Conservation (phyloP, 2,113 vertebrate genomes). For the Marmota monax region DNA sequence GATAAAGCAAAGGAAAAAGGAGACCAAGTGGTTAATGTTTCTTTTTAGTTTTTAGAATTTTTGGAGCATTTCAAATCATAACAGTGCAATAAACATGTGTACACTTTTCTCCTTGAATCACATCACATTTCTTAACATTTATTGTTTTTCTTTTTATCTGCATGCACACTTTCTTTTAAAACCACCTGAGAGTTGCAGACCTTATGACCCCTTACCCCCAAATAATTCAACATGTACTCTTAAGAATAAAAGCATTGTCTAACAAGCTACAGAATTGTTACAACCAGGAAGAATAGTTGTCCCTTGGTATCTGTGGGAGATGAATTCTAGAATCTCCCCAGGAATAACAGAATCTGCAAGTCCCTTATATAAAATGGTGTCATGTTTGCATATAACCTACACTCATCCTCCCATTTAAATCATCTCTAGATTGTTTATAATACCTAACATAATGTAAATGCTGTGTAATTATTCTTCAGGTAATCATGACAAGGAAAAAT, state of each 20-base stretch:
- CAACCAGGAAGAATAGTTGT: neutral
- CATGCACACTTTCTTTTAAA: neutral
- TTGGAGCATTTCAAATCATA: neutral
- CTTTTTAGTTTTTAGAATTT: neutral
- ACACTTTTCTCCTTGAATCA: neutral
- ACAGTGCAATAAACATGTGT: neutral
- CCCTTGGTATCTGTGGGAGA: neutral
- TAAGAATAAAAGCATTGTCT: neutral
- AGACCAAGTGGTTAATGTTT: neutral
- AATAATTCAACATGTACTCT: neutral
- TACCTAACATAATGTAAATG: neutral
- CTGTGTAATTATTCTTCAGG: neutral
- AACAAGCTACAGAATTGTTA: neutral
- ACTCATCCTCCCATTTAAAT: neutral
- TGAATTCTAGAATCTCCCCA: neutral
- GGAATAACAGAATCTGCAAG: too few species aligned
- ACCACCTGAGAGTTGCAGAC: neutral
- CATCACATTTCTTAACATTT: neutral
- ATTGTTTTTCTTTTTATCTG: neutral
- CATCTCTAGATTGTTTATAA: neutral
- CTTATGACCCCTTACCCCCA: neutral
- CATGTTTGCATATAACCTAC: neutral
- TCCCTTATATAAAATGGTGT: neutral
- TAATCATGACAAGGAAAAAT: neutral
- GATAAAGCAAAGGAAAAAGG: neutral